Evolutionary conservation across 2,797 vertebrate genomes (phyloP), one percentile per base, ranked within the genome.

Genomic region (Acropternis orthonyx): DNA sequence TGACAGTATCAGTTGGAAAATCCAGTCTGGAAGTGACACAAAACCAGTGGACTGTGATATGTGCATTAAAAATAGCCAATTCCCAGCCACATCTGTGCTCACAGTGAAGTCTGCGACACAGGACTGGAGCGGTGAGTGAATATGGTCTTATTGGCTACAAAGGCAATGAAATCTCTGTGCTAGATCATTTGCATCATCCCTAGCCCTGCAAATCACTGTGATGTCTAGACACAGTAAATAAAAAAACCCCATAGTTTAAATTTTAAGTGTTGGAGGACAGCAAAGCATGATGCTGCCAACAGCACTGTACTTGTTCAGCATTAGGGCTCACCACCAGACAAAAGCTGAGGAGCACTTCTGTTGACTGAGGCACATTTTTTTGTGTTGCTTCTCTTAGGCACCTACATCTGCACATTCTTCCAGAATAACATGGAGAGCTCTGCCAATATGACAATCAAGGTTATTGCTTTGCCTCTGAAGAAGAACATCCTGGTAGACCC

Each of bases 81-180:
- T 16, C 28, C 6, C 9, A 89, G 95, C 90, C 3, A 88, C 2
- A 3, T 98, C 98, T 1, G 81, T 96, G 19, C 96, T 98, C 48
- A 92, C 17, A 1, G 97, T 98, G 83, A 43, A 12, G 32, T 80
- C 36, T 27, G 92, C 96, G 3, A 97, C 93, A 2, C 68, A n/a
- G 89, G 91, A 93, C 5, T 98, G 98, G 97, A 96, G 28, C 0
- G 98, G 98, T 98, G 84, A 97, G 98, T 96, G 63, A 63, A 62
- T 5, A 2, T 20, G 11, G 8, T 62, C 81, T 74, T 22, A 27
- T 3, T 14, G 34, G 19, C 36, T 78, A 39, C 46, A 65, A 37
- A 52, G 9, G 39, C 54, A 80, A 24, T 43, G 54, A 86, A 85
- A 69, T 66, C 10, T 54, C 41, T 10, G 3, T 34, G 26, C 20